These are phyloP conservation scores for Hyppa rectilinea DNA, from an alignment of 2,888 invertebrate genomes.

Conservation along the genomic window DNA sequence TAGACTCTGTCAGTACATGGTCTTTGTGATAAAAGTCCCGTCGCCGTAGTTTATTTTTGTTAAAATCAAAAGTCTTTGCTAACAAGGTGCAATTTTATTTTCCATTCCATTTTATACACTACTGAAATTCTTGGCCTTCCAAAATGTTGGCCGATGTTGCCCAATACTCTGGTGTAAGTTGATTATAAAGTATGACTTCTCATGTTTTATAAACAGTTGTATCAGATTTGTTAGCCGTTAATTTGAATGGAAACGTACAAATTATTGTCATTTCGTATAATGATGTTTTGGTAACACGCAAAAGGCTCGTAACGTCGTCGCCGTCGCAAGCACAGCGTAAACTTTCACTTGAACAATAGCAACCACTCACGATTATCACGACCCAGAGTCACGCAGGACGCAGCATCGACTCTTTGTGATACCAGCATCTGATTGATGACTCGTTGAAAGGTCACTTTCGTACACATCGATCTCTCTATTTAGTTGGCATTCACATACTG, in stretches of 20 bases:
- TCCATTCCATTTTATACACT: background rate
- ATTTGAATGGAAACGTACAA: conserved; percentile 56
- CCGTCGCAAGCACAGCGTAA: conserved; percentile 76
- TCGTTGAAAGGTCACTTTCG: conserved; percentile 73
- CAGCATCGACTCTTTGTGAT: conserved; percentile 66
- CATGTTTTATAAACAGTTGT: conserved; percentile 39
- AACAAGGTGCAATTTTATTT: conserved; percentile 7
- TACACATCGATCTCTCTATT: conserved; percentile 45
- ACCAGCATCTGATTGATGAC: conserved; percentile 75
- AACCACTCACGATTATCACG: conserved; percentile 76
- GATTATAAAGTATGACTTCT: conserved; percentile 21
- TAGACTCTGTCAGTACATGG: conserved; percentile 33
- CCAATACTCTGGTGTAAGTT: background rate
- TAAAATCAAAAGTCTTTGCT: background rate
- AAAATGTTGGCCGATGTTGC: background rate
- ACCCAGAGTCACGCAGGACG: conserved; percentile 82
- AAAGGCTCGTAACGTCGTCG: conserved; percentile 71
- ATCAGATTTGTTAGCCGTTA: conserved; percentile 39
- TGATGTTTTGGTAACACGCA: conserved; percentile 83
- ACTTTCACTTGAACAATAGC: conserved; percentile 88
- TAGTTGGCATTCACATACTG: conserved; percentile 23
- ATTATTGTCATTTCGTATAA: conserved; percentile 65
- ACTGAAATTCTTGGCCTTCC: background rate
- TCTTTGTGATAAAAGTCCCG: conserved; percentile 17
- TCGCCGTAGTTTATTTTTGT: conserved; percentile 13